These are phyloP conservation scores for Cynaeus angustus DNA, from an alignment of 2,888 invertebrate species.

Conservation along the genomic window DNA sequence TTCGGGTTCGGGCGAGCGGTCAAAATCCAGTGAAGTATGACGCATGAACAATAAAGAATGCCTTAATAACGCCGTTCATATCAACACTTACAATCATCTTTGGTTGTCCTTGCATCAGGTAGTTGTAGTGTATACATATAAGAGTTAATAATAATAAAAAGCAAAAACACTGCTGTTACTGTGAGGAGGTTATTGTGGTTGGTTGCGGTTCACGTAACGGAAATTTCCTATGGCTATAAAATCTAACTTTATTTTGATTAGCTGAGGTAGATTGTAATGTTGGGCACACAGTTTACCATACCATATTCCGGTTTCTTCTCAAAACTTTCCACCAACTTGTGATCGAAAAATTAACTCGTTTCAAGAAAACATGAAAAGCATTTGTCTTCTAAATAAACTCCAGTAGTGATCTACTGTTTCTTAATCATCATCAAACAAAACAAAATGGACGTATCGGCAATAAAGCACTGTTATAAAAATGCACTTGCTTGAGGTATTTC, in stretches of 20 bases:
- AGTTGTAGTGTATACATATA: constrained; percentile 49
- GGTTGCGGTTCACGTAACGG: constrained; percentile 68
- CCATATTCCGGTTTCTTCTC: constrained; percentile 65
- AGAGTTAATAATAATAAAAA: constrained; percentile 41
- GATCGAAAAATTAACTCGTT: constrained; percentile 28
- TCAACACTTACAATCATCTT: constrained; percentile 62
- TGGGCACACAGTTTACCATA: constrained; percentile 69
- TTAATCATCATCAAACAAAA: constrained; percentile 43
- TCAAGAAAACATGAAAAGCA: constrained; percentile 13
- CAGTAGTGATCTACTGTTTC: neutral
- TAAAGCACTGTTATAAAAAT: constrained; percentile 60
- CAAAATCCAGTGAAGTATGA: constrained; percentile 56
- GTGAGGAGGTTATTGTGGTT: constrained; percentile 65
- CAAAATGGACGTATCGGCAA: constrained; percentile 54
- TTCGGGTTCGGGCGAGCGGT: constrained; percentile 51
- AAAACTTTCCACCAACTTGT: constrained; percentile 63
- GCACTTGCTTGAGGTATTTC: constrained; percentile 65
- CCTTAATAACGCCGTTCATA: constrained; percentile 55
- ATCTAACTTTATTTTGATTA: constrained; percentile 71
- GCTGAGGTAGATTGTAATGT: constrained; percentile 71
- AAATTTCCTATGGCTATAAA: constrained; percentile 69
- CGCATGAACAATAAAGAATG: constrained; percentile 55
- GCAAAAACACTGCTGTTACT: constrained; percentile 56
- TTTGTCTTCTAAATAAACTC: constrained; percentile 16
- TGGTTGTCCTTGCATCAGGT: constrained; percentile 64